Base-by-base conservation (phyloP, 2,113 vertebrate species). In the Prietella phreatophila region DNA sequence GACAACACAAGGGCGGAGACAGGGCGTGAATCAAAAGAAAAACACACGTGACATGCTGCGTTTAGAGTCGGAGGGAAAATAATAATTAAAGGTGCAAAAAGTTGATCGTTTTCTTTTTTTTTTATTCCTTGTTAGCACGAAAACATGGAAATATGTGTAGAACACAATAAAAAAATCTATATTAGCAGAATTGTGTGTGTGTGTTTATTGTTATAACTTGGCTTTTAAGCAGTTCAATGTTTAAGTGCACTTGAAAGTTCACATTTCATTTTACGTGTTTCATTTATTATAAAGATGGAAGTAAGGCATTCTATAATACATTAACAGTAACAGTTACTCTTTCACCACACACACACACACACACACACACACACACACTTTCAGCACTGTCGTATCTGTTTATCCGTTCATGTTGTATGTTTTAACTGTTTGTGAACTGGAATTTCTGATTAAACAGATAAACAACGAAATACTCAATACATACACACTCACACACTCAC, bases 391-490 rank as follows among this genome's bases (percentile, higher is more conserved):
- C 92, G 93, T 94, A 92, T 91, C 69, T 89, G 90, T 89, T 94
- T 95, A 94, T 95, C 93, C 93, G 76, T 93, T 93, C 90, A 92
- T 95, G 94, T 89, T 93, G 90, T 94, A 91, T 92, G 92, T 94
- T 93, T 92, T 93, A 7, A 87, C 86, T 94, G 92, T 93, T 92
- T 89, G 89, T 92, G 94, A 95, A 94, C 94, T 94, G 94, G 93
- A 95, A 95, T 95, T 94, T 93, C 90, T 88, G 90, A 91, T 88
- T 89, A 92, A 93, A 92, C 93, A 93, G 93, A 92, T 94, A 94
- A 93, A 95, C n/a, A 92, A 92, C 93, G 92, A 91, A 91, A 89
- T 92, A 93, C 93, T 93, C 92, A 94, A 87, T 65, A 87, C 82
- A 85, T 58, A 82, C 82, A 75, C 82, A 84, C 63, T 79, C 39